Percentiles rank a stretch among this genome's conserved stretches.
Conservation (phyloP, 2,888 invertebrate genomes). For the Ichneumon xanthorius region DNA sequence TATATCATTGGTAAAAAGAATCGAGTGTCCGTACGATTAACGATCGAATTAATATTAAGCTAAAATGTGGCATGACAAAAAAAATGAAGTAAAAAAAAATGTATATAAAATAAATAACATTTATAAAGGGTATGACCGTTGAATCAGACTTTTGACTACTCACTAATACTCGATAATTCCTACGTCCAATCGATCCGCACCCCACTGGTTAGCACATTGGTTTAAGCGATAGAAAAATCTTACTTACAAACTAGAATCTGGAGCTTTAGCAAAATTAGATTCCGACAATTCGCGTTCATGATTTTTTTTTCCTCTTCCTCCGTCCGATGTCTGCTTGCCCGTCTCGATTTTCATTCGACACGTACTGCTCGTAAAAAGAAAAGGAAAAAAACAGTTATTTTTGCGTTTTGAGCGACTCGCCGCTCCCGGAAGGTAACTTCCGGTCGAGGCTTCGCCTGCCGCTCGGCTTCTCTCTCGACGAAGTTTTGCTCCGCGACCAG, state of each 20-base stretch:
- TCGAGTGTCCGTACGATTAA: conserved; percentile 3
- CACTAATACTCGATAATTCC: conserved; percentile 32
- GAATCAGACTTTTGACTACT: conserved; percentile 55
- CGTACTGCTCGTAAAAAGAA: conserved; percentile 38
- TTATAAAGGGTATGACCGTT: conserved; percentile 32
- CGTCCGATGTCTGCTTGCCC: conserved; percentile 11
- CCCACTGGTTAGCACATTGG: conserved; percentile 21
- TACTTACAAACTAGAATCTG: conserved; percentile 52
- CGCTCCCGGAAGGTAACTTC: background rate
- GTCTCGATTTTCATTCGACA: conserved; percentile 48
- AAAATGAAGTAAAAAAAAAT: background rate
- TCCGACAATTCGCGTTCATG: conserved; percentile 35
- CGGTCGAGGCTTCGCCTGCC: background rate
- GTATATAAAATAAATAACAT: conserved; percentile 61
- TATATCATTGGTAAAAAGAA: conserved; percentile 5
- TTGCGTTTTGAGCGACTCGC: conserved; percentile 18
- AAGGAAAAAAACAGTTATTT: background rate
- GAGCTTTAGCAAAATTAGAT: conserved; percentile 50
- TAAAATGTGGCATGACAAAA: conserved; percentile 1
- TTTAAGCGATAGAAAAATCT: conserved; percentile 59
- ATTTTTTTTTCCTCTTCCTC: background rate
- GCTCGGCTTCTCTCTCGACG: background rate
- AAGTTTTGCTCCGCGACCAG: conserved; percentile 6
- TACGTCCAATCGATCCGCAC: conserved; percentile 1
- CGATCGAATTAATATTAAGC: conserved; percentile 11